A percentile compares a stretch with the other conserved stretches of the same genome.
These are phyloP conservation scores for Sepioteuthis lessoniana DNA, from an alignment of 2,888 invertebrate genomes.

Conservation along the genomic window DNA sequence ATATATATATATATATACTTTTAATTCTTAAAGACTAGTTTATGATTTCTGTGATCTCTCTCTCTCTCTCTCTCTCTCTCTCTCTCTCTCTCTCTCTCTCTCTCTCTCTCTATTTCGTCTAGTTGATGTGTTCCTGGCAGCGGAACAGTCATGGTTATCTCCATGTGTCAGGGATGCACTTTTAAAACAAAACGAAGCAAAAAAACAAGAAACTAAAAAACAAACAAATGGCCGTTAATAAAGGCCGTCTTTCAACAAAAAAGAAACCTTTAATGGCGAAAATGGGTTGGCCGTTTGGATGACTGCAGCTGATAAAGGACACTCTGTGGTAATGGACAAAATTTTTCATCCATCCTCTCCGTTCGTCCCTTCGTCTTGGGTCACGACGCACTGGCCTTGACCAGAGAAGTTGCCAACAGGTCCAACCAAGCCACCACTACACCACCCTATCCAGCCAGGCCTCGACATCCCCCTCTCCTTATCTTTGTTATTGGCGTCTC, in stretches of 20 bases:
- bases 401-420: not conserved
- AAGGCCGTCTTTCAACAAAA: not conserved
- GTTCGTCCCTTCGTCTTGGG: not conserved
- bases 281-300: not conserved
- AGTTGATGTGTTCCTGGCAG: not conserved
- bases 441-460: not conserved
- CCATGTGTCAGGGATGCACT: not conserved
- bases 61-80: too few species aligned
- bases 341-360: not conserved
- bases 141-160: not conserved
- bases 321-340: not conserved
- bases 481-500: not conserved
- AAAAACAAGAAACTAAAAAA: too few species aligned
- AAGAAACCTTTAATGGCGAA: not conserved
- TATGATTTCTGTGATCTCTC: not conserved
- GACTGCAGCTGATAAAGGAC: not conserved
- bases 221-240: not conserved
- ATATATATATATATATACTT: not conserved
- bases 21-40: not conserved
- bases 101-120: not conserved
- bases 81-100: too few species aligned
- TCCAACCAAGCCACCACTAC: not conserved
- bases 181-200: too few species aligned
- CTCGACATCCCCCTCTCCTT: not conserved
- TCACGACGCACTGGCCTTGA: not conserved